phyloP scores from a whole-genome alignment of 2,797 vertebrate species.

The Aselliscus stoliczkanus region DNA sequence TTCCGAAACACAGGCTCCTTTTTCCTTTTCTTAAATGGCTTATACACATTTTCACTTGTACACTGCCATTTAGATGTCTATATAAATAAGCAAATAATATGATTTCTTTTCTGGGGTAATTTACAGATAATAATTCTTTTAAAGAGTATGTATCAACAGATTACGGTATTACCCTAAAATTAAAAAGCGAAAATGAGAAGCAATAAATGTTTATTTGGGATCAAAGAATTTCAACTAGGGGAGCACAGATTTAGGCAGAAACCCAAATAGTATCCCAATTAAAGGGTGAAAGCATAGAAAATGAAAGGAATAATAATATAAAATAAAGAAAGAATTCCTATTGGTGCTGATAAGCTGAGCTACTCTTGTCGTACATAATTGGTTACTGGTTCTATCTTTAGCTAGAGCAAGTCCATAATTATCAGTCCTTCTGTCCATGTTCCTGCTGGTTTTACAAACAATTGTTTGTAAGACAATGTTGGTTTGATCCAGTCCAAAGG shows the following conservation, averaged over 20 bases:
- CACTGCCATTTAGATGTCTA: background rate
- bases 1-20: background rate
- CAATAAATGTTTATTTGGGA: background rate
- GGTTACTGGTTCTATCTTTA: background rate
- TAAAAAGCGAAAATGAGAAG: background rate
- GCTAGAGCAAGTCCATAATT: background rate
- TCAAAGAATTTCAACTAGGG: background rate
- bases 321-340: background rate
- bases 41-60: background rate
- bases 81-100: background rate
- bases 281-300: background rate
- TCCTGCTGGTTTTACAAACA: background rate
- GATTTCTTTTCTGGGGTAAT: background rate
- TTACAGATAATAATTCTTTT: background rate
- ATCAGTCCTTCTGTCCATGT: background rate
- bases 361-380: background rate
- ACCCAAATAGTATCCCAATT: background rate
- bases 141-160: background rate
- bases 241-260: background rate
- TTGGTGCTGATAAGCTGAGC: background rate
- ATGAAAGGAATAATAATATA: background rate
- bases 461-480: background rate
- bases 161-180: background rate
- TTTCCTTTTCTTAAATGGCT: background rate
- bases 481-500: background rate